phyloP scores from a whole-genome alignment of 2,797 vertebrate genomes.

The Psittacula echo region DNA sequence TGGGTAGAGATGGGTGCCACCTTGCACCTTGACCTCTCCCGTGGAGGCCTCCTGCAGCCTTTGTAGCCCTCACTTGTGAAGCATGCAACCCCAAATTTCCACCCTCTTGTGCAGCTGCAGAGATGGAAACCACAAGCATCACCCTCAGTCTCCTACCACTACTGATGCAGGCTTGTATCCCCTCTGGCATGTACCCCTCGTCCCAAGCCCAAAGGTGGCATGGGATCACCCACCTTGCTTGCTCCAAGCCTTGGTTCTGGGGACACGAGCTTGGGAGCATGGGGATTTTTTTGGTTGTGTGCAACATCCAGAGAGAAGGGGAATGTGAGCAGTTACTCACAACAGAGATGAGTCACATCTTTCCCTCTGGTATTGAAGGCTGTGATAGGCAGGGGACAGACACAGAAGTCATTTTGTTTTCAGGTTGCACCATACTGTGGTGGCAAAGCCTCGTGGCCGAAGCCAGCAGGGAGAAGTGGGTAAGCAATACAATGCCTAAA shows the following conservation, averaged over 20 bases:
- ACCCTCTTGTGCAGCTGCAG: accelerated
- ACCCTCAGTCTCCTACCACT: accelerated
- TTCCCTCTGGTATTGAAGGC: accelerated
- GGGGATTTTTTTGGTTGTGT: neutral
- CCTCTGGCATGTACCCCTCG: accelerated
- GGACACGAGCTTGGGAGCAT: accelerated
- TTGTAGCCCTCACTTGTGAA: neutral
- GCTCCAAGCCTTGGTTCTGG: neutral
- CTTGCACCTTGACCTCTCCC: accelerated
- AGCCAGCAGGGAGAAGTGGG: accelerated
- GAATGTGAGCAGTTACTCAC: neutral
- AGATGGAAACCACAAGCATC: accelerated
- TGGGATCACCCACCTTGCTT: accelerated
- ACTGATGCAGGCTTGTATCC: accelerated
- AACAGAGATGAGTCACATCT: neutral
- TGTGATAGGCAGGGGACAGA: neutral
- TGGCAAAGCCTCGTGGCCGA: accelerated
- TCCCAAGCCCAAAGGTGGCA: accelerated
- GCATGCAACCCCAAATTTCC: accelerated
- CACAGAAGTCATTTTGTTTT: neutral
- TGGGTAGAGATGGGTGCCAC: accelerated
- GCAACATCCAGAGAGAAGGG: neutral
- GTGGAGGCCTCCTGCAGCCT: neutral
- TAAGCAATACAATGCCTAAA: accelerated
- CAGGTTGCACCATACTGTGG: accelerated